Evolutionary conservation across 2,113 vertebrate species (phyloP), one percentile per base, ranked within the genome.

Genomic region (Nothoprocta perdicaria): DNA sequence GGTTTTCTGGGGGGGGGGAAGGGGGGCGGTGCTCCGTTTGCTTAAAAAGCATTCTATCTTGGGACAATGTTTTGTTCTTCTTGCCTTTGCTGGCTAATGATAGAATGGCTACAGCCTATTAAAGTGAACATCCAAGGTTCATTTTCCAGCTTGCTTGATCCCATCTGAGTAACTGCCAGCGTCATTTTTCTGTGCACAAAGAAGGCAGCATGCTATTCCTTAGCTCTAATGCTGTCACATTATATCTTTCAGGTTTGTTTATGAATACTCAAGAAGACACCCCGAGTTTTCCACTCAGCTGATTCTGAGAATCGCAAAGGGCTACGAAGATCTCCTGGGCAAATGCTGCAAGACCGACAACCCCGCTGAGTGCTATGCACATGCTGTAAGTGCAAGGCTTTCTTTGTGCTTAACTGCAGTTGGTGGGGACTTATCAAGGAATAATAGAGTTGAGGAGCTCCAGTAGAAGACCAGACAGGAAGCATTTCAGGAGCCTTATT

Each of bases 301-400:
- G 89, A 14, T 96, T 3, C 6, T 98, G 82, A 95, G 96, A 80
- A 0, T 96, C 12, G 10, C 82, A 6, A 97, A 92, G 80, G 66
- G 10, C 10, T 98, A 97, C 3, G 92, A 98, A 96, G 7, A 13
- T 43, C 86, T 91, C 7, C 78, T 98, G 89, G 88, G 97, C 2
- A 97, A 94, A 31, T 98, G 98, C 95, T 98, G 98, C 80, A 95
- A 97, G 24, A 57, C 86, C 4, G 97, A 67, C 10, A 94, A 97
- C 17, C 82, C 97, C 38, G 60, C n/a, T 0, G 68, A 89, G 0
- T 98, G 98, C 92, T 94, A 94, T 0, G 62, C 26, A 60, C 63
- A 87, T 0, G 97, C 95, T 92, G 98, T 98, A 95, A 33, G 97
- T 95, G 88, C 52, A 60, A 40, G 62, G 43, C 27, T 78, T 40